A percentile compares a stretch with the other conserved stretches of the same genome.
Evolutionary conservation across 2,113 vertebrate genomes (phyloP).

Genomic region (Tetrao urogallus): DNA sequence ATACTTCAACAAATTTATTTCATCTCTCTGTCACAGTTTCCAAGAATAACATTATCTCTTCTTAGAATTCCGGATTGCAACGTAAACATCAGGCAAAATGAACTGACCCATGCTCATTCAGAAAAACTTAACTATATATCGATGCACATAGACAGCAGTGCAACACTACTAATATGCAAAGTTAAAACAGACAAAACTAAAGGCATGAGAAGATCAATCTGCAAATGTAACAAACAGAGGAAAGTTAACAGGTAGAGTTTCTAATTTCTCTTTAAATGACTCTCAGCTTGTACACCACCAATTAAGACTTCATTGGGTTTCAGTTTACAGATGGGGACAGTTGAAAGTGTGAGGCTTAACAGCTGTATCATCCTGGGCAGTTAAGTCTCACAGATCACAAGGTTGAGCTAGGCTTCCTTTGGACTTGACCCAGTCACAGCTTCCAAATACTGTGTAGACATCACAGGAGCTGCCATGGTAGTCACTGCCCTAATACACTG

Average conservation of each 20-base stretch:
- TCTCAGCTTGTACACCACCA: conserved; percentile 46
- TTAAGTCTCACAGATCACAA: neutral
- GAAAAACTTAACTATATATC: conserved; percentile 20
- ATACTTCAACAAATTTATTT: neutral
- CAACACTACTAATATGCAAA: conserved; percentile 56
- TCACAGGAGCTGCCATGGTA: too few relatives aligned
- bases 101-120: conserved; percentile 52
- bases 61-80: conserved; percentile 4
- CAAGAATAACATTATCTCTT: neutral
- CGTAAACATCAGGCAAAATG: conserved; percentile 39
- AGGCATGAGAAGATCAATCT: conserved; percentile 58
- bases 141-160: conserved; percentile 32
- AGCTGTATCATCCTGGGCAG: too few relatives aligned
- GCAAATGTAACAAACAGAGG: conserved; percentile 60
- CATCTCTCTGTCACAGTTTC: neutral
- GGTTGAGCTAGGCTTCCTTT: neutral
- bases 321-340: conserved; percentile 56
- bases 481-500: too few relatives aligned
- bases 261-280: conserved; percentile 69
- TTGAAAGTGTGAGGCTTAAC: conserved; percentile 33
- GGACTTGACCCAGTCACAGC: too few relatives aligned
- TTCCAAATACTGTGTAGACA: too few relatives aligned
- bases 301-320: conserved; percentile 61
- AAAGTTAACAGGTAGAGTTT: conserved; percentile 67
- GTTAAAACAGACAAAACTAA: conserved; percentile 65